phyloP scores from a whole-genome alignment of 2,113 vertebrate species.

The Pangasianodon hypophthalmus region DNA sequence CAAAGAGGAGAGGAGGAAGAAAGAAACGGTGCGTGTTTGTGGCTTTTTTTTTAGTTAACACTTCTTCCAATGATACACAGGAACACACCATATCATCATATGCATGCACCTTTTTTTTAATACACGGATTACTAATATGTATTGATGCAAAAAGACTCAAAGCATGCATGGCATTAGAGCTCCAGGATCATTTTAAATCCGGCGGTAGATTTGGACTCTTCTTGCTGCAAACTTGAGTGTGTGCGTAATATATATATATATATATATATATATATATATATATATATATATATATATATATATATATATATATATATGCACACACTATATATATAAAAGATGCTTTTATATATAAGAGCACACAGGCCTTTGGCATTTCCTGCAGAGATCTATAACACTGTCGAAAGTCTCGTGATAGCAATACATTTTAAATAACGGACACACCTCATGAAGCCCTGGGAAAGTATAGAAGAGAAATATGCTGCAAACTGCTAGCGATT shows the following conservation, averaged over 20 bases:
- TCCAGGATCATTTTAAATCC: background rate
- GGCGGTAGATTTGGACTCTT: background rate
- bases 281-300: no score
- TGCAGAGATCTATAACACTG: background rate
- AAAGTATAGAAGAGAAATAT: background rate
- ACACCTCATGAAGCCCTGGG: background rate
- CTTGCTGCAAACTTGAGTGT: conserved; percentile 1
- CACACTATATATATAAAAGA: no score
- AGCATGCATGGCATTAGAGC: no score
- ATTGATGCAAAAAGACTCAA: background rate
- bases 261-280: no score
- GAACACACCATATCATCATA: background rate
- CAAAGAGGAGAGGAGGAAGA: conserved; percentile 93
- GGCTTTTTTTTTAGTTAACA: background rate
- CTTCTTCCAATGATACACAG: background rate
- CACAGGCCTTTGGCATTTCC: background rate
- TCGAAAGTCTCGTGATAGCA: background rate
- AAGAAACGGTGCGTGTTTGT: conserved; percentile 86
- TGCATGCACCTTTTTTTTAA: background rate
- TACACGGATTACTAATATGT: background rate
- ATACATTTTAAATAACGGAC: background rate
- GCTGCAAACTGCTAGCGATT: background rate
- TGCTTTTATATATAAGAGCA: background rate
- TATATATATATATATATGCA: background rate
- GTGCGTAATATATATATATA: background rate